phyloP scores from a whole-genome alignment of 2,797 vertebrate genomes.

The Cuniculus paca region DNA sequence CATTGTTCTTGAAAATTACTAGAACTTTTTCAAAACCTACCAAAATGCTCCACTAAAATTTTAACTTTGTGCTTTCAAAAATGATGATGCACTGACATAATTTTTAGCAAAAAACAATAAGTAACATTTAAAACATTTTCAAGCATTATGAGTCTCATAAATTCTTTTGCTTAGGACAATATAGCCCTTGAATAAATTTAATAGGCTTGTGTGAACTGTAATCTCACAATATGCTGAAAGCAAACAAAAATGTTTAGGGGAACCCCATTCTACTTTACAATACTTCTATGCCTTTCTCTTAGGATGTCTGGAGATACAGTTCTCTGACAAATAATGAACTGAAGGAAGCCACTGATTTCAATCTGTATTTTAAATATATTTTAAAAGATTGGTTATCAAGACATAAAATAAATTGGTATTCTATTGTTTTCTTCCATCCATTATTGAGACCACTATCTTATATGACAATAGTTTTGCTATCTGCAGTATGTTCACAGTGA shows the following conservation, averaged over 20 bases:
- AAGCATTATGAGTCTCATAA: background rate
- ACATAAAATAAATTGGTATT: background rate
- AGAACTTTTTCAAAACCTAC: background rate
- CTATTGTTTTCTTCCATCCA: background rate
- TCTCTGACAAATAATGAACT: background rate
- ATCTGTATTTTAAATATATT: background rate
- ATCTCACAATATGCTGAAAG: background rate
- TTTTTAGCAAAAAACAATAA: constrained; percentile 15
- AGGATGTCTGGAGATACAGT: background rate
- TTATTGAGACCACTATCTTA: background rate
- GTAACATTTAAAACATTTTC: background rate
- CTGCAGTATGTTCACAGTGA: background rate
- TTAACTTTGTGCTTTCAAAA: background rate
- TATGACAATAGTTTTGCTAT: background rate
- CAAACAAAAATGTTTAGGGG: background rate
- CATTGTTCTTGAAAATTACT: constrained; percentile 4
- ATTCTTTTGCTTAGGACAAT: background rate
- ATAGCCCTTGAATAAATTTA: background rate
- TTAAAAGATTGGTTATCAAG: background rate
- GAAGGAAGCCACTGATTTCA: background rate
- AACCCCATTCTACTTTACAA: background rate
- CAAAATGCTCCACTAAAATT: background rate
- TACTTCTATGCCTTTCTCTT: background rate
- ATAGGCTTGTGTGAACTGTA: background rate
- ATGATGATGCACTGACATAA: background rate